A percentile compares a stretch with the other conserved stretches of the same genome.
These are phyloP conservation scores for Lagopus muta DNA, from an alignment of 2,113 vertebrate genomes.

Conservation along the genomic window DNA sequence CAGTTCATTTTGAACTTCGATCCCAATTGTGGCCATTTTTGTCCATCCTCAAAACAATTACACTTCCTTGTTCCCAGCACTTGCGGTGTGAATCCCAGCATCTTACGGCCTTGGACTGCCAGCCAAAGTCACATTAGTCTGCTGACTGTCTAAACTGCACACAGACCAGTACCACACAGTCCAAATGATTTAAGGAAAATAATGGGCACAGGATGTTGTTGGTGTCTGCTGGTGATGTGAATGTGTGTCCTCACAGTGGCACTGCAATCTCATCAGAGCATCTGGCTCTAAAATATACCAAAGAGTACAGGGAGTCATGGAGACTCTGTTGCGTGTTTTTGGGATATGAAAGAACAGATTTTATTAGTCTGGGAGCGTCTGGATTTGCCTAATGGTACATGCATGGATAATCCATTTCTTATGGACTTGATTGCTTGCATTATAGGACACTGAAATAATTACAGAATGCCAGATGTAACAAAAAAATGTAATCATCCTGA, in stretches of 20 bases:
- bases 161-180: neutral
- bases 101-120: neutral
- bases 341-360: neutral
- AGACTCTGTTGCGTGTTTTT: neutral
- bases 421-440: neutral
- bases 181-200: neutral
- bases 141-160: neutral
- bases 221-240: neutral
- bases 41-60: neutral
- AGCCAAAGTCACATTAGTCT: neutral
- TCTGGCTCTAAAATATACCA: neutral
- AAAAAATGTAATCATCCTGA: constrained; percentile 45
- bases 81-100: neutral
- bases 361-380: neutral
- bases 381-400: neutral
- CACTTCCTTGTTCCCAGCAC: neutral
- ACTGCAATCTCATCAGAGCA: neutral
- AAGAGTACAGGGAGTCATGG: fast-evolving
- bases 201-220: neutral
- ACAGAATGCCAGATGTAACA: constrained; percentile 34
- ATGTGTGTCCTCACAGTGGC: neutral
- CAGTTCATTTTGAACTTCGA: neutral
- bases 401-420: constrained; percentile 54
- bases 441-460: constrained; percentile 49
- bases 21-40: neutral